Conservation (phyloP, 2,888 invertebrate species). For the Sminthurinus aureus region DNA sequence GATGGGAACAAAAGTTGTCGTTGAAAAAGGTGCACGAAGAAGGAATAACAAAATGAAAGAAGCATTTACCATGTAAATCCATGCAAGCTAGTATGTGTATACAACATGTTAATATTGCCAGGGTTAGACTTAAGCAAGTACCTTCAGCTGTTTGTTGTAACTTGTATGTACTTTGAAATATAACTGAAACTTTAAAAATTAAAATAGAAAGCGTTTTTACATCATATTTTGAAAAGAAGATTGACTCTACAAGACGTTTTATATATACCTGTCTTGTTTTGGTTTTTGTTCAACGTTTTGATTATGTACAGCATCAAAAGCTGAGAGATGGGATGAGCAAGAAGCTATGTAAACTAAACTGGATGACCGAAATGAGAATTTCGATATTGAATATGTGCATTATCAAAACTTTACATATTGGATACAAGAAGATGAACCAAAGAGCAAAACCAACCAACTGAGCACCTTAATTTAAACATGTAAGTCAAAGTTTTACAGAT, state of each 20-base stretch:
- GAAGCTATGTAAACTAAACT: slow-evolving; percentile 7
- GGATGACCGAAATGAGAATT: slow-evolving; percentile 17
- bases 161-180: neutral
- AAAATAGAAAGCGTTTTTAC: neutral
- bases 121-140: no score
- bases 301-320: no score
- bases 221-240: no score
- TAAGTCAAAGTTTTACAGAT: neutral
- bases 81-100: neutral
- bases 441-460: neutral
- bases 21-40: neutral
- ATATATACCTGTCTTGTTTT: no score
- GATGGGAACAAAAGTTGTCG: neutral
- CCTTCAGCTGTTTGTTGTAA: no score
- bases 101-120: no score
- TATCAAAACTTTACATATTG: neutral
- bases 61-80: neutral
- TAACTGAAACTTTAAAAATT: neutral
- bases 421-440: neutral
- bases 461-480: slow-evolving; percentile 15
- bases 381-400: neutral
- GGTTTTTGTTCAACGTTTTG: neutral
- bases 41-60: neutral
- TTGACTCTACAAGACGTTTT: neutral
- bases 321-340: slow-evolving; percentile 1